These are phyloP conservation scores for Poliocrania exsul DNA, from an alignment of 2,797 vertebrate species.

Conservation along the genomic window DNA sequence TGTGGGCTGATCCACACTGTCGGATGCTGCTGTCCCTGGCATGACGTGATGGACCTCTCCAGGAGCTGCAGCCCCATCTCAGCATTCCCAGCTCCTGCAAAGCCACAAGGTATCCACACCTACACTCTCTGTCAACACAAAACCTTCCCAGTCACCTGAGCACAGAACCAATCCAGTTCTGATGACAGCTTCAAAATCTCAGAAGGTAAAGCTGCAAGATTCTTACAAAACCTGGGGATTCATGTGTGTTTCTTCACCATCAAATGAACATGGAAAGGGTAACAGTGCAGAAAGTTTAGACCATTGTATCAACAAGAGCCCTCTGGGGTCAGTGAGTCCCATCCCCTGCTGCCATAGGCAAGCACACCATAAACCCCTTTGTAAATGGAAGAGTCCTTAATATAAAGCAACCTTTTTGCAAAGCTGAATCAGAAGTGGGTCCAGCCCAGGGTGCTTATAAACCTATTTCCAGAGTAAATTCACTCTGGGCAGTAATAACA, in stretches of 20 bases:
- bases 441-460: neutral
- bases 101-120: neutral
- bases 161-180: neutral
- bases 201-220: neutral
- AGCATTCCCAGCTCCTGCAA: neutral
- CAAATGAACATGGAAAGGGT: neutral
- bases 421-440: neutral
- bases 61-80: neutral
- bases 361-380: neutral
- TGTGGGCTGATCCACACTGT: fast-evolving
- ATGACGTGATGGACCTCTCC: fast-evolving
- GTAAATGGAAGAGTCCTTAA: neutral
- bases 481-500: neutral
- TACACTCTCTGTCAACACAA: neutral
- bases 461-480: neutral
- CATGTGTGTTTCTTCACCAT: neutral
- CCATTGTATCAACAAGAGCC: fast-evolving
- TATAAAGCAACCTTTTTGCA: neutral
- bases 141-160: neutral
- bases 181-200: neutral
- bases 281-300: neutral
- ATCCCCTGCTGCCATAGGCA: neutral
- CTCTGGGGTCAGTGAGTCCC: neutral
- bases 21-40: fast-evolving
- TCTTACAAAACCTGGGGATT: neutral